Evolutionary conservation across 1,140 invertebrate species (phyloP), one percentile per base, ranked within the genome.

Genomic region (Gonioctena quinquepunctata): DNA sequence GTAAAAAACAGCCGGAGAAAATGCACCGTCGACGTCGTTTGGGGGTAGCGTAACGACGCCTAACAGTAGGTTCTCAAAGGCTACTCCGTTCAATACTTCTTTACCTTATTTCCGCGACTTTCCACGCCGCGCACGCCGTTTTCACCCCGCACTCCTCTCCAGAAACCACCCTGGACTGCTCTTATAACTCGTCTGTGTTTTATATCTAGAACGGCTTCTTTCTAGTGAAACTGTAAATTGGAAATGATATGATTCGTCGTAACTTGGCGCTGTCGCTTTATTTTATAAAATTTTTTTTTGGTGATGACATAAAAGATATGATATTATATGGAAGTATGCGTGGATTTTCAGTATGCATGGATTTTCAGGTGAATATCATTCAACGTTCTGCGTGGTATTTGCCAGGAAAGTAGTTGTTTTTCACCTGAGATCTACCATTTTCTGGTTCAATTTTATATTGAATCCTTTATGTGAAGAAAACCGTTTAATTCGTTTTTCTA

Each of bases 11-110:
- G 3, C 33, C 33, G 33, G 33, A 42, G 33, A 42, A 42, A 42
- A 42, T 42, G 33, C 33, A 42, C 33, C 33, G 33, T 42, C 33
- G n/a, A n/a, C n/a, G 33, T 42, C 33, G 33, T 42, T 42, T 42
- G 33, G 33, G 33, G 33, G 33, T 42, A 42, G 33, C 33, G 33
- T 42, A 57, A 57, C 54, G 19, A 57, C 54, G 54, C 21, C 25
- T 57, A 57, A 13, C 54, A 57, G 21, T 25, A 57, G 21, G 54
- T 70, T 63, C 62, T 67, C 54, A 74, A 71, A 74, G 69, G 72
- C 69, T 68, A 74, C 66, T 73, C 69, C 72, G 72, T 74, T 74
- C 72, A 74, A 74, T 74, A 74, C 72, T 74, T 72, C 72, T 74
- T 74, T 74, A 74, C 72, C 72, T 74, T 74, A 74, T 74, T 74